Base-by-base conservation (phyloP, 2,888 invertebrate species). In the Drosophila subquinaria region DNA sequence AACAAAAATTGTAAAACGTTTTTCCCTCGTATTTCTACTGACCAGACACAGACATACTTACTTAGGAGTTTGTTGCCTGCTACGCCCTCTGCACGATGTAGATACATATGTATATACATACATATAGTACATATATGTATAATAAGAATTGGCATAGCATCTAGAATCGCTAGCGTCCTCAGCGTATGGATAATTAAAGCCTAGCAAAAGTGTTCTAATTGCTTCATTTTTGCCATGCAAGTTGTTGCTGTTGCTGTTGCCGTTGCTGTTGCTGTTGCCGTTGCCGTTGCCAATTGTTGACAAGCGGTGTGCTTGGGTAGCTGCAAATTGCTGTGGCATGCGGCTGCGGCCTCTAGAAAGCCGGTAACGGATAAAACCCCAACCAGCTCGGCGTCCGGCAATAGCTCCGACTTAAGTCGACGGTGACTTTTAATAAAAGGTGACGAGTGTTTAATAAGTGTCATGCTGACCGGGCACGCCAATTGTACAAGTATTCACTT, bases 371-470 rank as follows among this genome's bases (percentile, higher is more conserved):
- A 57, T 60, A 47, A 33, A 42, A 51, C 45, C 45, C 50, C 56
- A 36, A 9, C n/a, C 23, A 15, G 10, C 15, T 36, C 38, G 30
- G 43, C 42, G 11, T 43, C 27, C 20, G 33, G 27, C 47, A 33
- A 52, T 35, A 48, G 23, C 38, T 56, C 50, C 43, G 36, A 53
- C 55, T 63, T 51, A 61, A 74, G 55, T 55, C 43, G 69, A 69
- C 70, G 66, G 69, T 75, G 69, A 69, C 88, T 77, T 84, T 88
- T 89, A 85, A 89, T 85, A 89, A 85, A 88, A 89, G 88, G 89
- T 85, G 89, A 85, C 89, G 89, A 85, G 85, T 89, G 73, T 88
- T 89, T 89, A 85, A 88, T 89, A 84, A 88, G 85, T 88, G 79
- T 69, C 73, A 66, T 65, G 57, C 59, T 42, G 42, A 42, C 57